Evolutionary conservation across 2,888 invertebrate genomes (phyloP), one percentile per base, ranked within the genome.

Genomic region (Fragum sueziense): DNA sequence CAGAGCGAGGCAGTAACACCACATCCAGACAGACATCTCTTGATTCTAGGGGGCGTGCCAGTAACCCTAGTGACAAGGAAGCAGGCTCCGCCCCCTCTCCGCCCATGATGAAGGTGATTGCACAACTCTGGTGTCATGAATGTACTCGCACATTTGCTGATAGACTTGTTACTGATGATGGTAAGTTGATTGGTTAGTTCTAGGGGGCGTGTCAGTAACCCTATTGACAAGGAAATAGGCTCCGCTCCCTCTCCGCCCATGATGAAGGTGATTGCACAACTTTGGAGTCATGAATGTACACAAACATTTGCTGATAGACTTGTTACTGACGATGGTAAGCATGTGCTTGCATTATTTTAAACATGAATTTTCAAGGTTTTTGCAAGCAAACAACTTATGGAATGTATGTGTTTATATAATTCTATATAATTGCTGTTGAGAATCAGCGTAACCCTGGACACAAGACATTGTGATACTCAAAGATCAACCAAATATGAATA

Each of bases 61-160:
- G 86, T 80, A 71, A 79, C 17, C 72, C 80, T 20, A 85, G 86
- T 41, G 61, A 73, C 27, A 72, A 59, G 0, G 71, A 72, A 14
- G 74, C 70, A 57, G 84, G 81, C 51, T 72, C 70, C 1, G 85
- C 77, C 4, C 69, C 78, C 14, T 79, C 88, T 3, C 87, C 91
- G 6, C 90, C 91, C 4, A 91, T 91, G 91, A 92, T 92, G 91
- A 89, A 88, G 73, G 86, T 90, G 37, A 90, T 93, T 29, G 90
- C 89, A 11, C 89, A 91, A 67, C 88, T 93, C 2, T 92, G 92
- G 92, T 91, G 91, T 79, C 92, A 92, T 77, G 93, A 93, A 82
- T 88, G 89, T 79, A 87, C 88, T 3, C 79, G 93, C 17, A 90
- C 88, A 37, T 92, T 92, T 78, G 90, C 88, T 61, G 93, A 93